Evolutionary conservation across 2,113 vertebrate genomes (phyloP).

Genomic region (Leptobrachium ailaonicum): DNA sequence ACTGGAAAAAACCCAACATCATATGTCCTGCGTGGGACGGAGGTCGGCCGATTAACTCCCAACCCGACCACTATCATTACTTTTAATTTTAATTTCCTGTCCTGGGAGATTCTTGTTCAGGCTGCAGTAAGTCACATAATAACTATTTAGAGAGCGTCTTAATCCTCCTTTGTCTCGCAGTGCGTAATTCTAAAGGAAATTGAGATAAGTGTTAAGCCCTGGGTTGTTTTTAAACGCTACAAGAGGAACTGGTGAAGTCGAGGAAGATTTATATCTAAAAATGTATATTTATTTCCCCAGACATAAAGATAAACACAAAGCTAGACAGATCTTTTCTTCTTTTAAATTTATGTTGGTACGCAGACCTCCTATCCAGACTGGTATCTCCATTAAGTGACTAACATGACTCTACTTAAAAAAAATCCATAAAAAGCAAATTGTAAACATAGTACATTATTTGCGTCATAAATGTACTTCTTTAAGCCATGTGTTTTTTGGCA

Average conservation of each 20-base stretch:
- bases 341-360: too few relatives aligned
- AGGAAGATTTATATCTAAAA: too few relatives aligned
- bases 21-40: background rate
- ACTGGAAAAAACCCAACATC: too few relatives aligned
- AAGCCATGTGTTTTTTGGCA: background rate
- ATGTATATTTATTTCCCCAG: too few relatives aligned
- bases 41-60: background rate
- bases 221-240: too few relatives aligned
- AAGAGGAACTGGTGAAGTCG: too few relatives aligned
- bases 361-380: background rate
- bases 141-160: background rate
- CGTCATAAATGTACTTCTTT: background rate
- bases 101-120: slow-evolving; percentile 6
- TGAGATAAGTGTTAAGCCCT: background rate
- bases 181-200: background rate
- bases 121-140: background rate
- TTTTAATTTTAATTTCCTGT: slow-evolving; percentile 26
- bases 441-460: background rate
- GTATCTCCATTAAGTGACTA: slow-evolving; percentile 26
- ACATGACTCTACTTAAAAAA: background rate
- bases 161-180: background rate
- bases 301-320: too few relatives aligned
- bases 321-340: too few relatives aligned
- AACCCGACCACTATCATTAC: background rate
- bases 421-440: background rate